Conservation (phyloP, 2,888 invertebrate species). For the Hemaris fuciformis region DNA sequence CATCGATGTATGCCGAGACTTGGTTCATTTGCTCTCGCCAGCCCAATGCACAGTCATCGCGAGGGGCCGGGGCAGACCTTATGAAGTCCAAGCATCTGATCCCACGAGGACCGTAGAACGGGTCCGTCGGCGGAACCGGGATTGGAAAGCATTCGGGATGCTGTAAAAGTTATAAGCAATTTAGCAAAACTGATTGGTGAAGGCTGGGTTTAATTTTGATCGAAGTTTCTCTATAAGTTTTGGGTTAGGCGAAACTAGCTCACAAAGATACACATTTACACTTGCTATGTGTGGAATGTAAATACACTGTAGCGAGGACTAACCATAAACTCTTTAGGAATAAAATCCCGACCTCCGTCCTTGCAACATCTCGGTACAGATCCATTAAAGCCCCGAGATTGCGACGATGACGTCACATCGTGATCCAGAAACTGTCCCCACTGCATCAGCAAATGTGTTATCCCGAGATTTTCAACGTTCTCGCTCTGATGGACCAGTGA, state of each 20-base stretch:
- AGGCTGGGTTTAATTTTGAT: too few relatives aligned
- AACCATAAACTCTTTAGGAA: slow-evolving; percentile 84
- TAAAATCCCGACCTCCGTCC: slow-evolving; percentile 81
- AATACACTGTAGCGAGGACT: slow-evolving; percentile 37
- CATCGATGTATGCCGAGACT: slow-evolving; percentile 90
- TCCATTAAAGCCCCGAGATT: slow-evolving; percentile 88
- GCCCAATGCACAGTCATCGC: slow-evolving; percentile 89
- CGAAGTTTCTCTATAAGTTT: too few relatives aligned
- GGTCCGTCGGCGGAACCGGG: slow-evolving; percentile 86
- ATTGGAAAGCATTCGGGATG: slow-evolving; percentile 95
- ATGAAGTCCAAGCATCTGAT: slow-evolving; percentile 91
- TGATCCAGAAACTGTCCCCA: slow-evolving; percentile 97
- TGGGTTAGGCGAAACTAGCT: too few relatives aligned
- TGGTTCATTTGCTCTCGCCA: slow-evolving; percentile 93
- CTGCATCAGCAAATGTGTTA: slow-evolving; percentile 92
- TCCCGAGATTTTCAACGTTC: slow-evolving; percentile 83
- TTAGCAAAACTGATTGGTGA: neutral
- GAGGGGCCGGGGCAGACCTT: slow-evolving; percentile 90
- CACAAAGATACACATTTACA: too few relatives aligned
- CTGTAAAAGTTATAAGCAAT: slow-evolving; percentile 48
- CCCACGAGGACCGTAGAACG: slow-evolving; percentile 86
- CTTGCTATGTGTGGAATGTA: neutral
- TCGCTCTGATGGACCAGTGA: slow-evolving; percentile 82
- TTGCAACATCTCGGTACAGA: slow-evolving; percentile 90
- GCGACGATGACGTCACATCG: slow-evolving; percentile 90